Evolutionary conservation across 1,140 invertebrate species (phyloP), one percentile per base, ranked within the genome.

Genomic region (Procambarus virginalis): DNA sequence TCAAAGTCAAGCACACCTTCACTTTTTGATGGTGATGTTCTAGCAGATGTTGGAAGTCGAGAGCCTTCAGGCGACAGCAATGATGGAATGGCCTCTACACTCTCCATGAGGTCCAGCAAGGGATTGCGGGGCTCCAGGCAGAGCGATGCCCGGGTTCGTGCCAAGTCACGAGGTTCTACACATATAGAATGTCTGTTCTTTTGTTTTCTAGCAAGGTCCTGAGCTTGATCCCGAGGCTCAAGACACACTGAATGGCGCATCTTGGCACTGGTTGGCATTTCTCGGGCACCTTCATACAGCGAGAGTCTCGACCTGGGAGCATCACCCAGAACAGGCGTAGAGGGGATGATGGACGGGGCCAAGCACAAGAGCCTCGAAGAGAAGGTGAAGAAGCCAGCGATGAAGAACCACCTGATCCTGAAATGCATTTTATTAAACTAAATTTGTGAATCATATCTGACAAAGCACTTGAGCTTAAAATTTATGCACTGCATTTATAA

Each of bases 101-200:
- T 89, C 58, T 89, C 87, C 87, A 89, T 89, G 46, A 89, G 75
- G 70, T 89, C 87, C 70, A 89, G 45, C 20, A 89, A 68, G 8
- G 87, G 87, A 34, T 89, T 89, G 34, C 87, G 87, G 49, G 87
- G 87, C 81, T 89, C 87, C 5, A 89, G 73, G 81, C 87, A 89
- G 4, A 89, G 87, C n/a, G 87, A 89, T 64, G 87, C 87, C 17
- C 87, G 80, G 12, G 87, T 89, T 64, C 87, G 75, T 46, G 87
- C 87, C 22, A 89, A 51, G 58, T 89, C 87, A 46, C 87, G 80
- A 60, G 87, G 87, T 22, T 89, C 87, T 64, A 89, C 82, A 64
- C 87, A 89, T 34, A 89, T 89, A 12, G 87, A 89, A 70, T 89
- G 87, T 48, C 87, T 73, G 55, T 89, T 89, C 73, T 89, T 89